A percentile compares a stretch with the other conserved stretches of the same genome.
phyloP scores from a whole-genome alignment of 2,797 vertebrate species.

The Characodon lateralis region DNA sequence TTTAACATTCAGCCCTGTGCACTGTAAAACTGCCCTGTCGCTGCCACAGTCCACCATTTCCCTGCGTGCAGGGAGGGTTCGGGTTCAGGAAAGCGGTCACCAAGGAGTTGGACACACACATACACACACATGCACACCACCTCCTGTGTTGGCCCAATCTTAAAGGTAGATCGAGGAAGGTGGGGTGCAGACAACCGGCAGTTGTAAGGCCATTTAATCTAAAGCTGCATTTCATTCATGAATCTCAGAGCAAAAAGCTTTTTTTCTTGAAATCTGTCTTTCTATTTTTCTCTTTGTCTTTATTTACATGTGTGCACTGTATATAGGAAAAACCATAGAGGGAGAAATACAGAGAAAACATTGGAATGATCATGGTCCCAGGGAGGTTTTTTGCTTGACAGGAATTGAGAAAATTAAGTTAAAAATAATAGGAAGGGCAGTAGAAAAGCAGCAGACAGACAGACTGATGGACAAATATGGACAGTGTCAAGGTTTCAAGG shows the following conservation, averaged over 20 bases:
- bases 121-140: conserved; percentile 43
- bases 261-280: conserved; percentile 54
- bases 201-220: conserved; percentile 72
- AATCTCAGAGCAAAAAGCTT: conserved; percentile 73
- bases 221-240: conserved; percentile 84
- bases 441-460: conserved; percentile 12
- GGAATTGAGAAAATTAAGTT: conserved; percentile 30
- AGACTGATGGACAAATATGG: conserved; percentile 60
- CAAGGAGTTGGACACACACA: conserved; percentile 77
- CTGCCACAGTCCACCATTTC: conserved; percentile 76
- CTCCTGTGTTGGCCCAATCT: conserved; percentile 79
- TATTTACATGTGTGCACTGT: conserved; percentile 41
- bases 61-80: conserved; percentile 74
- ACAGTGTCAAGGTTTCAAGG: conserved; percentile 66
- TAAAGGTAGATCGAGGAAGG: conserved; percentile 54
- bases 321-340: conserved; percentile 16
- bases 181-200: conserved; percentile 59
- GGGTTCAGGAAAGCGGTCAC: conserved; percentile 82
- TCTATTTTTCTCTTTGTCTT: conserved; percentile 36
- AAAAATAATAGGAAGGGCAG: background rate
- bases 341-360: background rate
- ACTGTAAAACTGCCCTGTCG: conserved; percentile 86
- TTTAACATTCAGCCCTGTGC: conserved; percentile 86
- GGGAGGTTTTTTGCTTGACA: conserved; percentile 57
- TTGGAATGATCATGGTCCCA: background rate